Evolutionary conservation across 2,888 invertebrate genomes (phyloP), one percentile per base, ranked within the genome.

Genomic region (Drosophila quinaria): DNA sequence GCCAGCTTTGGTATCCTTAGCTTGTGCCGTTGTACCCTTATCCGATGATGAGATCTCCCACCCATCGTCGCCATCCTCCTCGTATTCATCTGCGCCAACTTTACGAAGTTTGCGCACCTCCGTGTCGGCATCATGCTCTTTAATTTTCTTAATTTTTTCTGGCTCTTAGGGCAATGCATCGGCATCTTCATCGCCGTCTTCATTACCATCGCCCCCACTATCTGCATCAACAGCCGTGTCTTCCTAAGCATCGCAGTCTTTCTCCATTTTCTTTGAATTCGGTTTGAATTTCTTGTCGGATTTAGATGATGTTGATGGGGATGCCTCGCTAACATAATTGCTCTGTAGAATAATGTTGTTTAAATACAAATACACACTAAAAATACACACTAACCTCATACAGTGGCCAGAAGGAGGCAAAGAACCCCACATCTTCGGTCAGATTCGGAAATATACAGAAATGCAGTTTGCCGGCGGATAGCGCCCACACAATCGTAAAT

Each of bases 391-490:
- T 90, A 91, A 97, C 97, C 93, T 97, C 96, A 93, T 98, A 99
- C 0, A 98, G 94, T 3, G 99, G 99, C 96, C 98, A 98, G 94
- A 99, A 99, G 0, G 99, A 99, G 8, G 99, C 99, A 80, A 99
- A 96, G 94, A 99, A 98, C 58, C 99, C 99, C 31, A 99, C 99
- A 91, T 99, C 99, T 93, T 99, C 99, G 0, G 98, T 98, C 46
- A 99, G 94, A 93, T 99, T 99, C n/a, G 99, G 99, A 87, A 99
- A 94, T 76, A 99, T 95, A 99, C 99, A 99, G 78, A 99, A 94
- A 91, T 99, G 98, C 92, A 99, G 97, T 87, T 96, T 95, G 5
- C 99, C 97, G 68, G 97, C 94, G 0, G 98, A 97, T 15, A 96
- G 86, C 10, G 96, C 91, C 98, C 99, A 99, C 19, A 99, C 95